Base-by-base conservation (phyloP, 2,888 invertebrate genomes). In the Drosophila tanythrix region DNA sequence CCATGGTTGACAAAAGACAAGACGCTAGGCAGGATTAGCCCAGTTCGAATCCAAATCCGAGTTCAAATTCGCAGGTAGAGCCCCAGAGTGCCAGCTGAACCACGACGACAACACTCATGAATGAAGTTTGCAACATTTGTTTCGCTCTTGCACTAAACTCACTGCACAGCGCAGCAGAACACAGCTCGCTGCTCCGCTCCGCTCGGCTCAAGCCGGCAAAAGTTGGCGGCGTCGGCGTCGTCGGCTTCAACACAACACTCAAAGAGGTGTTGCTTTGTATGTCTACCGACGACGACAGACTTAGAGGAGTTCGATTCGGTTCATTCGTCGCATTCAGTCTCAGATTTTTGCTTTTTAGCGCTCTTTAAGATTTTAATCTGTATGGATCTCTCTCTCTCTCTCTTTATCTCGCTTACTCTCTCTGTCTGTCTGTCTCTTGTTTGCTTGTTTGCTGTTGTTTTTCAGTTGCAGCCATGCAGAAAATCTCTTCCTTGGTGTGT, bases 301-400 rank as follows among this genome's bases (percentile, higher is more conserved):
- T 79, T 79, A 75, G 64, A 62, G 52, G 53, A 65, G 67, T 72
- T 87, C 70, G 74, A 74, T 77, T 46, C 25, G 73, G 59, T 55
- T 86, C 55, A 25, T 18, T 50, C 27, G 27, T 35, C 53, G 15
- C 35, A 38, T 56, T 31, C 29, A 29, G 52, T 68, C 68, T 59
- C 53, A 56, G 66, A 65, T 75, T 72, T 76, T 83, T 78, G 69
- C 70, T 86, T 75, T 83, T 88, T 86, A 84, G 85, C 86, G 86
- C 88, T 85, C 86, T 76, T 87, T 89, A 88, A 88, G 88, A 88
- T 88, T 76, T 85, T 88, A 88, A 88, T 88, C 88, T 89, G 57
- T 56, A 62, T 36, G 38, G 50, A 67, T 56, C n/a, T 38, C 2
- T 43, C 38, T 50, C 64, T 21, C 7, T 6, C 11, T 21, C 3